Conservation (phyloP, 2,797 vertebrate genomes). For the Pteronotus mesoamericanus region DNA sequence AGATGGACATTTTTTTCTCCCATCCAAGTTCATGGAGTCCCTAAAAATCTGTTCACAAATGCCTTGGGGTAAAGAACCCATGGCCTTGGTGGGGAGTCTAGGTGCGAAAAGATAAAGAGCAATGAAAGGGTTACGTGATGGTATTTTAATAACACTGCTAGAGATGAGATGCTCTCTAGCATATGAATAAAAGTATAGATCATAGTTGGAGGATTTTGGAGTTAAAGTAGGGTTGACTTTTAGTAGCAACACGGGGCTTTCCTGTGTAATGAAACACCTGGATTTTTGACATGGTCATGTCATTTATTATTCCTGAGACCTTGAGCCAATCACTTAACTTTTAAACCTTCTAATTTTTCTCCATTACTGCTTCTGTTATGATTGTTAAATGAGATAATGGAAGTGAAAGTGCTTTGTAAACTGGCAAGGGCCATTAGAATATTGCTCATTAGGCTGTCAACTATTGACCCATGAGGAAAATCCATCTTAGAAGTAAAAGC, state of each 20-base stretch:
- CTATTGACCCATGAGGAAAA: background rate
- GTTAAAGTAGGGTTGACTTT: background rate
- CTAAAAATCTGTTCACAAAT: slow-evolving; percentile 15
- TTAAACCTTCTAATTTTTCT: background rate
- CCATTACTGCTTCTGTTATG: background rate
- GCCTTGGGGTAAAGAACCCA: background rate
- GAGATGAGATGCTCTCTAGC: background rate
- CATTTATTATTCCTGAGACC: background rate
- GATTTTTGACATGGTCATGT: background rate
- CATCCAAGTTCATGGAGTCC: background rate
- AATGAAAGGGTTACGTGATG: background rate
- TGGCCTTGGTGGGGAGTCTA: background rate
- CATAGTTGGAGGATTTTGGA: background rate
- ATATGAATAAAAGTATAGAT: background rate
- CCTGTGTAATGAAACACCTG: background rate
- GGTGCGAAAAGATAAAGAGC: background rate
- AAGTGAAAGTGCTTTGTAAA: background rate
- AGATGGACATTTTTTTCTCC: background rate
- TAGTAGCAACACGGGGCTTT: background rate
- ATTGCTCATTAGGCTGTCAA: background rate
- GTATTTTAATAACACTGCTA: background rate
- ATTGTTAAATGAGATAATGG: background rate
- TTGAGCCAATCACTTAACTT: background rate
- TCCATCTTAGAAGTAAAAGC: slow-evolving; percentile 1
- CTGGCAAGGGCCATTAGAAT: background rate